Evolutionary conservation across 2,797 vertebrate genomes (phyloP).

Genomic region (Sebastes minor): DNA sequence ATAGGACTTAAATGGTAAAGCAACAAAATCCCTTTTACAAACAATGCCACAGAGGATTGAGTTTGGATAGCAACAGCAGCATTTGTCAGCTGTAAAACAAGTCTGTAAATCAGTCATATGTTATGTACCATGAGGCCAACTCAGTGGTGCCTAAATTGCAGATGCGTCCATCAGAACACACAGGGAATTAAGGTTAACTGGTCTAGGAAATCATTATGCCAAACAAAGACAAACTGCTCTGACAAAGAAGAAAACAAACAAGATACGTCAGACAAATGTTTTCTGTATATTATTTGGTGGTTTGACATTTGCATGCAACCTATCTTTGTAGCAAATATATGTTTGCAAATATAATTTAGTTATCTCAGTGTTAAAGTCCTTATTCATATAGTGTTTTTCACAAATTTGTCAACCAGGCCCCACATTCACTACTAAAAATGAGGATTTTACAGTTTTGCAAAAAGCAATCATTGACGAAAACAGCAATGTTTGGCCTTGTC

Average conservation of each 20-base stretch:
- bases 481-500: background rate
- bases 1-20: background rate
- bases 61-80: constrained; percentile 1
- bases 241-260: background rate
- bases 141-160: constrained; percentile 1
- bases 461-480: background rate
- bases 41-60: background rate
- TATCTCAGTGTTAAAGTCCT: background rate
- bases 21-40: constrained; percentile 3
- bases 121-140: background rate
- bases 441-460: background rate
- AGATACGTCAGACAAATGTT: background rate
- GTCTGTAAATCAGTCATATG: background rate
- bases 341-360: background rate
- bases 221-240: constrained; percentile 19
- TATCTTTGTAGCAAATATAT: background rate
- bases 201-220: background rate
- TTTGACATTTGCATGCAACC: background rate
- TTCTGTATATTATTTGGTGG: background rate
- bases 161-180: background rate
- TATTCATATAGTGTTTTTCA: background rate
- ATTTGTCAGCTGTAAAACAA: constrained; percentile 11
- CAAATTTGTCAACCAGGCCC: background rate
- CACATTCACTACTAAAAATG: background rate
- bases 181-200: background rate